Base-by-base conservation (phyloP, 2,113 vertebrate species). In the Blennius ocellaris region DNA sequence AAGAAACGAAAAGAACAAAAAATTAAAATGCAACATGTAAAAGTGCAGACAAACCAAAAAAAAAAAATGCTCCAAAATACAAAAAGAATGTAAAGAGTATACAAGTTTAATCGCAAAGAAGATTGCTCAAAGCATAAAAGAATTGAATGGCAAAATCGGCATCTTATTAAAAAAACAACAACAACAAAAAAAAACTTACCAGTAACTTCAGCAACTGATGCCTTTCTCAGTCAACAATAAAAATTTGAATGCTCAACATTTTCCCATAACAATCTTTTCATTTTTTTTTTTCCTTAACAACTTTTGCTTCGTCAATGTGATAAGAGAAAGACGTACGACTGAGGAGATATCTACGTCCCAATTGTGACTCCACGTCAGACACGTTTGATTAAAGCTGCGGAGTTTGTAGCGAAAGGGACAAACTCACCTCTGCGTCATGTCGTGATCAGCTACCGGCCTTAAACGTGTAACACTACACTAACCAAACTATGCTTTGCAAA, bases 31-130 rank as follows among this genome's bases (percentile, higher is more conserved):
- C 78, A 80, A 88, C 84, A 61, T 85, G 73, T 84, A 78, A 94
- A 96, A 78, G 92, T 96, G 94, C 96, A 95, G 94, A 96, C 94
- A 96, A 84, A 93, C 86, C 86, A 93, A 93, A 91, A 93, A 88
- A 86, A 93, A 94, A 93, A 88, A 93, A 88, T 82, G 88, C 94
- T 94, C 68, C 90, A 95, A 94, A 94, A 93, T 94, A 94, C 30
- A 80, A 83, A 94, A 91, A 88, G 82, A 87, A 90, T 91, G 86
- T 85, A 79, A 78, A 72, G 85, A 93, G 92, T 93, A 72, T 91
- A 90, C 84, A 84, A 88, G 69, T 89, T 90, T 70, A 85, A 86
- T 75, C 86, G 90, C 82, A 75, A 88, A 90, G 67, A 91, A 82
- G 70, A 82, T 70, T 88, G 78, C 74, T 90, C 77, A 76, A 90